Percentiles rank a stretch among this genome's conserved stretches.
Conservation (phyloP, 2,888 invertebrate genomes). For the Stenchaetothrips biformis region DNA sequence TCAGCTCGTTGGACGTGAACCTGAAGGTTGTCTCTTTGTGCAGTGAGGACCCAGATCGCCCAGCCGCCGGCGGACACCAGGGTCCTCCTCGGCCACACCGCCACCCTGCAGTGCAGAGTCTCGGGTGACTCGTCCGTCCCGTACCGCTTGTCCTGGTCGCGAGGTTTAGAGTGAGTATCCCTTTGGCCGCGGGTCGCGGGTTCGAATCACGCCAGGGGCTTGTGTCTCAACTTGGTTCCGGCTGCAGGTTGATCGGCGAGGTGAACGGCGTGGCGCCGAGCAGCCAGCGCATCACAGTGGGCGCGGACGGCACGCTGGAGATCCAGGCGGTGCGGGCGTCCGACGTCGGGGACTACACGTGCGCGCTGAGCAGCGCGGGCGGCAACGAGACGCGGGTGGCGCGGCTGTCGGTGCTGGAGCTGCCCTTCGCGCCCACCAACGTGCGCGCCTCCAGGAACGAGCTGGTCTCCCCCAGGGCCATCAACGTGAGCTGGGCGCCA, state of each 20-base stretch:
- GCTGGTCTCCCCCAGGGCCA: conserved; percentile 63
- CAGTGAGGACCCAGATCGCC: conserved; percentile 89
- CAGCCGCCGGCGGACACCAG: conserved; percentile 89
- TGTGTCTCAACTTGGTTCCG: conserved; percentile 26
- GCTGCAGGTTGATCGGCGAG: conserved; percentile 52
- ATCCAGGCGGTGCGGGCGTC: conserved; percentile 84
- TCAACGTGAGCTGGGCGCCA: conserved; percentile 90
- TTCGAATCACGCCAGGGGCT: background rate
- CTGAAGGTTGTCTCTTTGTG: conserved; percentile 36
- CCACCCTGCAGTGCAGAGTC: conserved; percentile 90
- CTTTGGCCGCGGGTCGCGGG: conserved; percentile 24
- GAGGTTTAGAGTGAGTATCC: conserved; percentile 69
- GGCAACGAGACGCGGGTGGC: conserved; percentile 90
- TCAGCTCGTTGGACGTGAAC: background rate
- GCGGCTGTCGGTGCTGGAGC: conserved; percentile 80
- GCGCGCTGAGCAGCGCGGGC: conserved; percentile 81
- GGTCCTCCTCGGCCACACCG: conserved; percentile 87
- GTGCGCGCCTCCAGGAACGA: conserved; percentile 69
- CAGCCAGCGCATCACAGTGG: conserved; percentile 67
- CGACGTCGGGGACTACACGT: conserved; percentile 92
- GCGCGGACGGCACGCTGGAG: conserved; percentile 77
- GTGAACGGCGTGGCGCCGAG: conserved; percentile 42
- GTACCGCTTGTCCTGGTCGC: conserved; percentile 83
- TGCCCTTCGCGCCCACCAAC: conserved; percentile 89
- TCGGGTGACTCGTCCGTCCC: conserved; percentile 85